Conservation (phyloP, 2,888 invertebrate genomes). For the Rhabditoides inermis region DNA sequence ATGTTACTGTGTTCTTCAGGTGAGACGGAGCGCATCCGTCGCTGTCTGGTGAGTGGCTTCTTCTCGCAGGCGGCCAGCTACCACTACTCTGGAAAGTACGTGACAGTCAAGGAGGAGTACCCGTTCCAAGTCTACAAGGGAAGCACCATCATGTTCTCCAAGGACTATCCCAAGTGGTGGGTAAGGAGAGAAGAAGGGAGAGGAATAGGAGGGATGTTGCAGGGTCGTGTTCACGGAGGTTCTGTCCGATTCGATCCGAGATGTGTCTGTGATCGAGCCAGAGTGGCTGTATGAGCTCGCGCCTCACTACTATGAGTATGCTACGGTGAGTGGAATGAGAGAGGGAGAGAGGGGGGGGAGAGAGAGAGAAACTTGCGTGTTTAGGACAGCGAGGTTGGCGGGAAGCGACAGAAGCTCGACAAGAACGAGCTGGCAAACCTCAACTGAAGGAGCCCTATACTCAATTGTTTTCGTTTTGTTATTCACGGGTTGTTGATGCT, state of each 20-base stretch:
- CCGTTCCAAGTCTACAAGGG: constrained; percentile 75
- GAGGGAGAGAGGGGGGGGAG: too few relatives aligned
- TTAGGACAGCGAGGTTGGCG: background rate
- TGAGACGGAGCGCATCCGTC: constrained; percentile 62
- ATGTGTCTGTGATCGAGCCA: constrained; percentile 75
- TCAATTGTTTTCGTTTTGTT: background rate
- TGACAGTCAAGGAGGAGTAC: constrained; percentile 70
- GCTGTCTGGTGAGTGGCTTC: constrained; percentile 77
- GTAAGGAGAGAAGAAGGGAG: too few relatives aligned
- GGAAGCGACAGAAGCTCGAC: background rate
- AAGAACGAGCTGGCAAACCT: background rate
- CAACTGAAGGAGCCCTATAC: background rate
- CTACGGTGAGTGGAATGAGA: too few relatives aligned
- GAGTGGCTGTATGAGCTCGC: constrained; percentile 84
- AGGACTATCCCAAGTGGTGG: constrained; percentile 52
- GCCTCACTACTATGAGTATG: constrained; percentile 76
- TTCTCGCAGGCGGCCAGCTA: constrained; percentile 78
- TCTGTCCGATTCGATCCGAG: constrained; percentile 76
- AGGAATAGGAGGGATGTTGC: constrained; percentile 52
- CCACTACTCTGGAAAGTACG: constrained; percentile 66
- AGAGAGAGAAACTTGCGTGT: too few relatives aligned
- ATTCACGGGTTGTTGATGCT: too few relatives aligned
- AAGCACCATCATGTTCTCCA: constrained; percentile 63
- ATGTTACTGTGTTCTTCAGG: constrained; percentile 14
- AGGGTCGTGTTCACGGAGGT: constrained; percentile 83